A percentile compares a stretch with the other conserved stretches of the same genome.
These are phyloP conservation scores for Macaria liturata DNA, from an alignment of 2,888 invertebrate species.

Conservation along the genomic window DNA sequence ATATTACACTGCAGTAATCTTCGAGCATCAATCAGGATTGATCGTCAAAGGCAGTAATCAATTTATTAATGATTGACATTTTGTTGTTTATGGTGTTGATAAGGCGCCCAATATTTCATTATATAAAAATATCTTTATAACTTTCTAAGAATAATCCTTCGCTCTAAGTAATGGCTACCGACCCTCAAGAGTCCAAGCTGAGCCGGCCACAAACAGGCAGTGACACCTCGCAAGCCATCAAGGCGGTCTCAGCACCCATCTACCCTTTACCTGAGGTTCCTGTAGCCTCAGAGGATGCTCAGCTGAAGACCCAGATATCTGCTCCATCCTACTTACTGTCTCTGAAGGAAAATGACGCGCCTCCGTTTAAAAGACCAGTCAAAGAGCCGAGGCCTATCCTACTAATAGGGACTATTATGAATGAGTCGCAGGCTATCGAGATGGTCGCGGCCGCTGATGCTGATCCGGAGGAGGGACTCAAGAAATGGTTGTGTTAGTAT, in stretches of 20 bases:
- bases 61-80: too few relatives aligned
- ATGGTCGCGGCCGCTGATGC: slow-evolving; percentile 56
- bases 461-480: slow-evolving; percentile 46
- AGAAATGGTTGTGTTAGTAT: slow-evolving; percentile 51
- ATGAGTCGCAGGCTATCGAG: slow-evolving; percentile 53
- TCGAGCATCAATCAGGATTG: too few relatives aligned
- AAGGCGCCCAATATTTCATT: too few relatives aligned
- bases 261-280: slow-evolving; percentile 21
- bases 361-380: slow-evolving; percentile 58
- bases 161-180: too few relatives aligned
- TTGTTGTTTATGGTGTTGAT: too few relatives aligned
- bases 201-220: too few relatives aligned
- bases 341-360: slow-evolving; percentile 61
- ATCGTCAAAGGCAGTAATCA: too few relatives aligned
- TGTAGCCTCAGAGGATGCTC: slow-evolving; percentile 6
- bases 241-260: slow-evolving; percentile 52
- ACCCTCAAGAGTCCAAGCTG: too few relatives aligned
- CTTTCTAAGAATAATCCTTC: too few relatives aligned
- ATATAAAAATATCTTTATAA: too few relatives aligned
- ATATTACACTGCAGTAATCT: too few relatives aligned
- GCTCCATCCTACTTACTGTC: slow-evolving; percentile 69
- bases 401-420: slow-evolving; percentile 55
- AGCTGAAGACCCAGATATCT: slow-evolving; percentile 54
- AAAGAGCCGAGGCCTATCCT: slow-evolving; percentile 48
- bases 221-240: slow-evolving; percentile 18